phyloP scores from a whole-genome alignment of 2,888 invertebrate species.

The Scaptomyza caliginosa region DNA sequence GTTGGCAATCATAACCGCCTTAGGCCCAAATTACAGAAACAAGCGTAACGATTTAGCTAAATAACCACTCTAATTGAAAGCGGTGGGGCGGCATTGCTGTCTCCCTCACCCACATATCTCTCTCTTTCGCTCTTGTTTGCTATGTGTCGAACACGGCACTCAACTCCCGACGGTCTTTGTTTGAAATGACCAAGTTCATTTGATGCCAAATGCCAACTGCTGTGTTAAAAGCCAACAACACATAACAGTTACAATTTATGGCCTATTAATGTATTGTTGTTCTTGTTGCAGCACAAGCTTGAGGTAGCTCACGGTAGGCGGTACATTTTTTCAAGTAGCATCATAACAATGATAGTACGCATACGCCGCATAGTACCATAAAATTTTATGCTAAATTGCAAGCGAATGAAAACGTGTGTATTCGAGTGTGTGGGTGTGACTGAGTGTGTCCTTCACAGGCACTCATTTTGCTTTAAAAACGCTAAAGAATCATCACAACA shows the following conservation, averaged over 20 bases:
- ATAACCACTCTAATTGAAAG: conserved; percentile 77
- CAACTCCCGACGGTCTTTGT: conserved; percentile 48
- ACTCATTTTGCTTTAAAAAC: conserved; percentile 45
- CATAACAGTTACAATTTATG: conserved; percentile 81
- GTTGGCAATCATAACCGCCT: conserved; percentile 68
- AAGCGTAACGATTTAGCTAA: conserved; percentile 76
- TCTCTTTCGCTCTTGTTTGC: not conserved
- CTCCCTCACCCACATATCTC: not conserved
- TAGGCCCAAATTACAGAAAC: conserved; percentile 65
- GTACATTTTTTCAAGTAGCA: conserved; percentile 10
- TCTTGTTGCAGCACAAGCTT: conserved; percentile 32
- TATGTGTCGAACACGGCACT: conserved; percentile 31
- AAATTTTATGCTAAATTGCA: conserved; percentile 31
- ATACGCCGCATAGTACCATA: conserved; percentile 33
- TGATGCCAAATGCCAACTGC: conserved; percentile 69
- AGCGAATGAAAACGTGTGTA: not conserved
- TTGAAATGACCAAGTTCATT: conserved; percentile 38
- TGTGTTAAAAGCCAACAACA: conserved; percentile 76
- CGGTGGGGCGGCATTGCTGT: conserved; percentile 48
- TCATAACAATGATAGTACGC: conserved; percentile 56
- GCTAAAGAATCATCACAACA: conserved; percentile 43
- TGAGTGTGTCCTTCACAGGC: conserved; percentile 1
- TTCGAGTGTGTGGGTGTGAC: not conserved
- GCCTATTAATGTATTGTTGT: conserved; percentile 72
- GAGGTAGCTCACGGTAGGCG: conserved; percentile 57